These are phyloP conservation scores for Elymnias hypermnestra DNA, from an alignment of 1,140 invertebrate species.

Conservation along the genomic window DNA sequence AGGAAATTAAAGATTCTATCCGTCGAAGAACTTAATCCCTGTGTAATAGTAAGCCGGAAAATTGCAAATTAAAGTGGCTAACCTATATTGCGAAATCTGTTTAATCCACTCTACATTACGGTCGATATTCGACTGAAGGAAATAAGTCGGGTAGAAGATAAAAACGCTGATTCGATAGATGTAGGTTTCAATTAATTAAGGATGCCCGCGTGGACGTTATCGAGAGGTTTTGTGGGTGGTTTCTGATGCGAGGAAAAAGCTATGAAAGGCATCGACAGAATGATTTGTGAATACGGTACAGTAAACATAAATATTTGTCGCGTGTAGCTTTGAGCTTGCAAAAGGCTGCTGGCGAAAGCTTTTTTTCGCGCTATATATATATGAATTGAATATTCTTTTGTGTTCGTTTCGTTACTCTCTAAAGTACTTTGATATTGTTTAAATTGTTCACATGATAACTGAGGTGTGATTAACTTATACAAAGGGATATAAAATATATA, in stretches of 20 bases:
- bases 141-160: constrained; percentile 26
- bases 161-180: constrained; percentile 45
- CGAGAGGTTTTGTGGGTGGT: constrained; percentile 16
- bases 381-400: no score
- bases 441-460: no score
- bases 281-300: constrained; percentile 8
- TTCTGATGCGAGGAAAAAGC: constrained; percentile 4
- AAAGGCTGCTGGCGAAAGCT: no score
- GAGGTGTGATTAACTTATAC: no score
- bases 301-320: constrained; percentile 2
- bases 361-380: no score
- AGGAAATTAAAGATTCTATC: constrained; percentile 69
- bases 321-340: no score
- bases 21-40: constrained; percentile 56
- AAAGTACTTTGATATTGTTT: no score
- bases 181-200: constrained; percentile 54
- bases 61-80: constrained; percentile 55
- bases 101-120: constrained; percentile 10
- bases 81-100: constrained; percentile 11
- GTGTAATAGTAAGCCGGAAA: constrained; percentile 58
- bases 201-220: constrained; percentile 31
- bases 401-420: no score
- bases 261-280: neutral
- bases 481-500: no score
- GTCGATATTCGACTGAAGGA: constrained; percentile 14